A percentile compares a stretch with the other conserved stretches of the same genome.
These are phyloP conservation scores for Mustela nigripes DNA, from an alignment of 2,113 vertebrate species.

Conservation along the genomic window DNA sequence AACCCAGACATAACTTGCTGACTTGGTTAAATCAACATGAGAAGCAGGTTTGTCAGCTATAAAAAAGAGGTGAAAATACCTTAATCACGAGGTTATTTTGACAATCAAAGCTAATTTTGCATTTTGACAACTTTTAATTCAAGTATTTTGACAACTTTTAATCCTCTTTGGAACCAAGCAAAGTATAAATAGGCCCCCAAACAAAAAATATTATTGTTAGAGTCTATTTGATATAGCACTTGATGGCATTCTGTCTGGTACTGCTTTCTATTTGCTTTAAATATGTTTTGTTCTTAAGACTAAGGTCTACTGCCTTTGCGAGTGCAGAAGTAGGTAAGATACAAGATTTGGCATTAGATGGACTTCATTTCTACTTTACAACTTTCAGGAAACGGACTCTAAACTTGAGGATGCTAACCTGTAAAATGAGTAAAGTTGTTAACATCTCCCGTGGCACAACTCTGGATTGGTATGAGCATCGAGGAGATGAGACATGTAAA, in stretches of 20 bases:
- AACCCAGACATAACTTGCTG: not conserved
- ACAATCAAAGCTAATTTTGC: constrained; percentile 22
- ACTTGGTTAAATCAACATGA: not conserved
- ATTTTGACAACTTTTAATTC: constrained; percentile 42
- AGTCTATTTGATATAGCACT: not conserved
- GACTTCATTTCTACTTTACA: not conserved
- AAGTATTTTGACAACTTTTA: constrained; percentile 40
- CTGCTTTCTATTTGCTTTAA: not conserved
- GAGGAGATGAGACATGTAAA: not conserved
- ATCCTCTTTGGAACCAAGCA: constrained; percentile 33
- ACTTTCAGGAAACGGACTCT: not conserved
- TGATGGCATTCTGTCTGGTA: not conserved
- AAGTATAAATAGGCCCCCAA: constrained; percentile 3
- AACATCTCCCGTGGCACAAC: not conserved
- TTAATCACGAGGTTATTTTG: not conserved
- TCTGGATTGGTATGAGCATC: not conserved
- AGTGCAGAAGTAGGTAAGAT: no score
- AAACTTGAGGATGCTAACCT: not conserved
- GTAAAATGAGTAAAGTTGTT: not conserved
- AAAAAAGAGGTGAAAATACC: constrained; percentile 15
- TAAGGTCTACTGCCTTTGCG: not conserved
- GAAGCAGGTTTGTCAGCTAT: constrained; percentile 19
- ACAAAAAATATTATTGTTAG: not conserved
- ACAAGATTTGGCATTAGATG: not conserved
- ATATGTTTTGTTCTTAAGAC: not conserved